Evolutionary conservation across 64 coral and sea anemone genomes (phyloP).

Genomic region (Stichodactyla helianthus): DNA sequence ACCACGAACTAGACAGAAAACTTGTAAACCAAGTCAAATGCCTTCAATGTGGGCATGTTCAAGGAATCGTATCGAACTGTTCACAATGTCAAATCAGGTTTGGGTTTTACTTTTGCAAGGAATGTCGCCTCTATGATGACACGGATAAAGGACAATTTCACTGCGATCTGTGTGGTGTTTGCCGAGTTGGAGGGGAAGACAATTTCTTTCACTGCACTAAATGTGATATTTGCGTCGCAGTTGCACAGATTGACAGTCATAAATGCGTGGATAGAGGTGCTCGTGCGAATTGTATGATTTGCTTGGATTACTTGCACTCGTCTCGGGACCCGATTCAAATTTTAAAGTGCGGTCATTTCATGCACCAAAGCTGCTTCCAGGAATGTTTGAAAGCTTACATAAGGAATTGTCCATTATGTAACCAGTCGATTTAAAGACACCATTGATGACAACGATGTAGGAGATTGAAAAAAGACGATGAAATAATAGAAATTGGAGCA

Average conservation of each 20-base stretch:
- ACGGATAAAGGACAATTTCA: constrained; percentile 92
- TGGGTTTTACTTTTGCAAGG: constrained; percentile 86
- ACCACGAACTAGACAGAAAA: constrained; percentile 83
- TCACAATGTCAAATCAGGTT: constrained; percentile 66
- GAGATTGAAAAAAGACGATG: too few relatives aligned
- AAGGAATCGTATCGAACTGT: constrained; percentile 61
- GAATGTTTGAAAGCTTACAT: constrained; percentile 50
- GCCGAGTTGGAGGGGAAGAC: constrained; percentile 78
- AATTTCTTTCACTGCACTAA: constrained; percentile 83
- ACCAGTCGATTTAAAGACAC: constrained; percentile 20
- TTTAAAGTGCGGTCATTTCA: constrained; percentile 85
- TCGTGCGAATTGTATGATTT: constrained; percentile 85
- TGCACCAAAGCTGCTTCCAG: constrained; percentile 83
- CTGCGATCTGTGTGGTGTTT: constrained; percentile 84
- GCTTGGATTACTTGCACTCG: constrained; percentile 73
- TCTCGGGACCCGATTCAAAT: constrained; percentile 80
- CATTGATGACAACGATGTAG: background rate
- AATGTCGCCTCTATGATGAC: constrained; percentile 89
- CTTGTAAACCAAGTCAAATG: constrained; percentile 72
- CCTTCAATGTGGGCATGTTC: constrained; percentile 65
- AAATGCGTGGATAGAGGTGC: constrained; percentile 81
- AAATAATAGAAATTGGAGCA: too few relatives aligned
- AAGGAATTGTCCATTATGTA: constrained; percentile 68
- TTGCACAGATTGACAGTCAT: constrained; percentile 48
- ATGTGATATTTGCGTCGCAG: constrained; percentile 86